A percentile compares a stretch with the other conserved stretches of the same genome.
phyloP scores from a whole-genome alignment of 2,797 vertebrate genomes.

The Thunnus albacares region DNA sequence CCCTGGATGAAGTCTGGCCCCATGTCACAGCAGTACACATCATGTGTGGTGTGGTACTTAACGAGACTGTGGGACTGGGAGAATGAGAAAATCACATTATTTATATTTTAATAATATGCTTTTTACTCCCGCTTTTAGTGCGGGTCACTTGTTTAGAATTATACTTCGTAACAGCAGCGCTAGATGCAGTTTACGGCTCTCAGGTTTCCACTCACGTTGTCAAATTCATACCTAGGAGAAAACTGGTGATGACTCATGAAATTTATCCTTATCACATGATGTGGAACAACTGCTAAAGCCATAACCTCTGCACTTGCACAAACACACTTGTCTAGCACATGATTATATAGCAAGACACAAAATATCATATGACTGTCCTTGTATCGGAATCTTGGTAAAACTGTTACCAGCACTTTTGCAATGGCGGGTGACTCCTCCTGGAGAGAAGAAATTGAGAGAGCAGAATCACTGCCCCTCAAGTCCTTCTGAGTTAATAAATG shows the following conservation, averaged over 20 bases:
- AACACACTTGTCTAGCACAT: constrained; percentile 63
- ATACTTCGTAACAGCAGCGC: neutral
- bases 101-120: constrained; percentile 27
- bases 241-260: constrained; percentile 26
- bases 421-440: constrained; percentile 49
- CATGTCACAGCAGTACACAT: constrained; percentile 37
- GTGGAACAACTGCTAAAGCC: constrained; percentile 56
- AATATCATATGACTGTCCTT: constrained; percentile 65
- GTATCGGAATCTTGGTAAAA: constrained; percentile 50
- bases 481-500: constrained; percentile 78
- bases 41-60: constrained; percentile 32
- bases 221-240: constrained; percentile 20
- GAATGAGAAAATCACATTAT: constrained; percentile 31
- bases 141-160: constrained; percentile 15
- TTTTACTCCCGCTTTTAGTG: neutral
- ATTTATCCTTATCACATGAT: constrained; percentile 53
- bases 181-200: constrained; percentile 4
- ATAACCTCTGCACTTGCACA: constrained; percentile 47
- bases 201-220: constrained; percentile 26
- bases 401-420: constrained; percentile 48
- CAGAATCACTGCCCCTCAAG: constrained; percentile 54
- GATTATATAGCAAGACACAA: constrained; percentile 54
- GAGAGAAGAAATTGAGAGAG: constrained; percentile 64
- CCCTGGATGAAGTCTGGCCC: constrained; percentile 43
- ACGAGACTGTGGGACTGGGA: constrained; percentile 17